Conservation (phyloP, 2,888 invertebrate genomes). For the Alviniconcha strummeri region DNA sequence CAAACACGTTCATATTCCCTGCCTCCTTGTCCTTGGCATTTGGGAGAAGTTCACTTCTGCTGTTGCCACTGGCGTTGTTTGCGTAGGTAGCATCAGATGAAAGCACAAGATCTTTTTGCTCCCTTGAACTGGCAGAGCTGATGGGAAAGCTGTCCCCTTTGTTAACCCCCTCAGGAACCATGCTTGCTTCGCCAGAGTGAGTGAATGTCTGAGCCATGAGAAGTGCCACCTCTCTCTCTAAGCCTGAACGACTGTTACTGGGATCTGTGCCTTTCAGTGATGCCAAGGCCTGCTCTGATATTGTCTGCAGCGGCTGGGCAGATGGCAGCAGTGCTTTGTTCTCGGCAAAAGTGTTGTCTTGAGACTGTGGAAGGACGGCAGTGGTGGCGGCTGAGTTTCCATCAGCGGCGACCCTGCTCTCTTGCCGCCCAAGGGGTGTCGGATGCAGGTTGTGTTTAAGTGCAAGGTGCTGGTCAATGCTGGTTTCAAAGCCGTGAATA, state of each 20-base stretch:
- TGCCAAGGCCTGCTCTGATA: neutral
- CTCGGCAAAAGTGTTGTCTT: neutral
- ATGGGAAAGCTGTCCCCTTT: neutral
- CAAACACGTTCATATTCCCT: neutral
- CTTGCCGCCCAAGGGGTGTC: neutral
- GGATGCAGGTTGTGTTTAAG: conserved; percentile 16
- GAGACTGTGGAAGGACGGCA: neutral
- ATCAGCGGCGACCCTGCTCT: neutral
- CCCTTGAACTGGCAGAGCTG: neutral
- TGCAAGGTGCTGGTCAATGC: conserved; percentile 28
- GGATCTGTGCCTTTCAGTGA: neutral
- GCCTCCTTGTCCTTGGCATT: neutral
- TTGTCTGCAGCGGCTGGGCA: neutral
- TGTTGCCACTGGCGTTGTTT: no score
- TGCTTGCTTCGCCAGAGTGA: neutral
- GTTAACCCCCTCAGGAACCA: neutral
- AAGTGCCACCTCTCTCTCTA: conserved; percentile 32
- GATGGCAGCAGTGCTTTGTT: neutral
- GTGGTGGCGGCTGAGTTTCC: neutral
- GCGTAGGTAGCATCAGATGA: neutral
- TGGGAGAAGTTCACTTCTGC: neutral
- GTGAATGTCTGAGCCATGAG: conserved; percentile 34
- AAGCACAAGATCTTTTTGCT: neutral
- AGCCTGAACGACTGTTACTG: conserved; percentile 14
- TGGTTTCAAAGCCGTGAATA: conserved; percentile 21